A percentile compares a stretch with the other conserved stretches of the same genome.
These are phyloP conservation scores for Fabriciana adippe DNA, from an alignment of 2,888 invertebrate species.

Conservation along the genomic window DNA sequence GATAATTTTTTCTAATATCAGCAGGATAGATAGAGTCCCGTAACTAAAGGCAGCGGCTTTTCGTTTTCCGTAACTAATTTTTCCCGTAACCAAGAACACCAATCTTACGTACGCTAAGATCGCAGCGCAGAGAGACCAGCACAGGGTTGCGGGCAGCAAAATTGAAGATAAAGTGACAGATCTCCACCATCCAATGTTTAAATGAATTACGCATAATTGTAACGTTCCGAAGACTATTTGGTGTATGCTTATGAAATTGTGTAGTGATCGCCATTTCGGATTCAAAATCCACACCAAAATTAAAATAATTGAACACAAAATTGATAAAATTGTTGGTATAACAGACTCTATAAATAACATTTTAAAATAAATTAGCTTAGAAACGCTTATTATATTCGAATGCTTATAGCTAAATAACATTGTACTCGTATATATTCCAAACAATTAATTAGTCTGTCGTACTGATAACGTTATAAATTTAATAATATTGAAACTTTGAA, in stretches of 20 bases:
- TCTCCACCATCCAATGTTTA: background rate
- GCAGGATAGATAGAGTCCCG: slow-evolving; percentile 20
- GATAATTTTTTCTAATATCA: slow-evolving; percentile 21
- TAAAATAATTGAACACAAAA: slow-evolving; percentile 34
- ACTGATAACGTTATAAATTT: too few relatives aligned
- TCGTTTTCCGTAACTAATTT: slow-evolving; percentile 38
- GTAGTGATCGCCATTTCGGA: slow-evolving; percentile 41
- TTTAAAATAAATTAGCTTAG: background rate
- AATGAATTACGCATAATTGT: slow-evolving; percentile 29
- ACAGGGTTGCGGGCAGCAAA: slow-evolving; percentile 27
- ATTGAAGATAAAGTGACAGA: slow-evolving; percentile 17
- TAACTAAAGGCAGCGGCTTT: slow-evolving; percentile 32
- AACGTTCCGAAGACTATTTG: slow-evolving; percentile 40
- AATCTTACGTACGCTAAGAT: slow-evolving; percentile 39
- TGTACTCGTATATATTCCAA: too few relatives aligned
- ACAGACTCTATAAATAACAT: background rate
- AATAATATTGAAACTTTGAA: too few relatives aligned
- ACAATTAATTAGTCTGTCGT: too few relatives aligned
- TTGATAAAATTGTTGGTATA: slow-evolving; percentile 19
- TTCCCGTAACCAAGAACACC: slow-evolving; percentile 37
- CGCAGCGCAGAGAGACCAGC: slow-evolving; percentile 41
- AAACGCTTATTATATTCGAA: too few relatives aligned
- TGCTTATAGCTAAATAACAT: too few relatives aligned
- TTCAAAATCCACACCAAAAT: slow-evolving; percentile 39
- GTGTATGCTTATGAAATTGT: slow-evolving; percentile 42